Evolutionary conservation across 2,797 vertebrate species (phyloP).

Genomic region (Tamandua tetradactyla): DNA sequence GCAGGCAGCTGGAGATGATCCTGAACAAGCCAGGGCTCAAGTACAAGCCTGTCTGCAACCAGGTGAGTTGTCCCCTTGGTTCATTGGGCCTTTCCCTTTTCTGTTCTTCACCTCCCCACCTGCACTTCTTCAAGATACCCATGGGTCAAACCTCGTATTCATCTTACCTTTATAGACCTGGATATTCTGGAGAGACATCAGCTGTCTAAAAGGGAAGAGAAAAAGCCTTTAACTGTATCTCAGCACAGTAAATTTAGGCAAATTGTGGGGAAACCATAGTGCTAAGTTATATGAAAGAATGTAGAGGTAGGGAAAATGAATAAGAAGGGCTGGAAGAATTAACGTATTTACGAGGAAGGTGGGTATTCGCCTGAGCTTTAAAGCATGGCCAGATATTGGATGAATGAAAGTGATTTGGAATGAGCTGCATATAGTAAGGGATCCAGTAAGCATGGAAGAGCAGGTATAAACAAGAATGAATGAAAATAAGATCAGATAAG

Average conservation of each 20-base stretch:
- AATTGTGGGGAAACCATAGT: not conserved
- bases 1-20: not conserved
- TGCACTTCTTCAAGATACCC: not conserved
- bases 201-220: not conserved
- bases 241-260: not conserved
- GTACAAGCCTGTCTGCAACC: conserved; percentile 90
- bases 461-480: not conserved
- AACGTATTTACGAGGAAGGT: not conserved
- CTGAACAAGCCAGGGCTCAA: conserved; percentile 86
- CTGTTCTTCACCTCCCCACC: not conserved
- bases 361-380: not conserved
- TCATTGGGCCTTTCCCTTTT: not conserved
- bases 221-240: not conserved
- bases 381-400: no score
- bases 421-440: not conserved
- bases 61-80: conserved; percentile 82
- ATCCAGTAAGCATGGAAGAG: not conserved
- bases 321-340: no score
- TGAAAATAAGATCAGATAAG: not conserved
- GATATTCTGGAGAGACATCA: not conserved
- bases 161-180: not conserved
- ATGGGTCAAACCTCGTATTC: not conserved
- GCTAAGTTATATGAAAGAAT: not conserved
- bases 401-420: not conserved
- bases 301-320: not conserved